Percentiles rank a stretch among this genome's conserved stretches.
phyloP scores from a whole-genome alignment of 2,113 vertebrate genomes.

The Sminthopsis crassicaudata region DNA sequence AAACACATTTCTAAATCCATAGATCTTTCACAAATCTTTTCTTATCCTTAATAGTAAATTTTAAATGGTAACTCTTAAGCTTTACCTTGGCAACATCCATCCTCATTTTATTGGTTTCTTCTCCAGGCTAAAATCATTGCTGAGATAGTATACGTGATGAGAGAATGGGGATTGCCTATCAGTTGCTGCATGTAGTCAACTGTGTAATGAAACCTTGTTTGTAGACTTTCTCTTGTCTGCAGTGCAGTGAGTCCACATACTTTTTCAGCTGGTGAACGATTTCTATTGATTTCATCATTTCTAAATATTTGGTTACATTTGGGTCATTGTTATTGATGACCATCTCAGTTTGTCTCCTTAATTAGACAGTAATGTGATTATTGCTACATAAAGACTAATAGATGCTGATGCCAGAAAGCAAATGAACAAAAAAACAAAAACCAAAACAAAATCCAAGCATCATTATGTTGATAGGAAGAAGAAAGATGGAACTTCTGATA shows the following conservation, averaged over 20 bases:
- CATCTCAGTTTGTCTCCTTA: accelerated
- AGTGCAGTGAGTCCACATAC: constrained; percentile 27
- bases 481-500: neutral
- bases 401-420: neutral
- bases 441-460: neutral
- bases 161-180: constrained; percentile 53
- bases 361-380: neutral
- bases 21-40: constrained; percentile 72
- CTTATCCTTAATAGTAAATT: constrained; percentile 73
- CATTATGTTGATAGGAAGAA: neutral
- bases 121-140: constrained; percentile 57
- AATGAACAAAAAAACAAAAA: too few relatives aligned
- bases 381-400: neutral
- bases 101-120: constrained; percentile 64
- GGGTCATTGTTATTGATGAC: neutral
- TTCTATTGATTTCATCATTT: constrained; percentile 15
- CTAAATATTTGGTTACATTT: constrained; percentile 32
- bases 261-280: neutral
- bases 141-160: constrained; percentile 66
- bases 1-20: constrained; percentile 75
- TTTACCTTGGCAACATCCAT: constrained; percentile 72
- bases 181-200: constrained; percentile 60
- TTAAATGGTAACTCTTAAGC: constrained; percentile 68
- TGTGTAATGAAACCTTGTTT: constrained; percentile 74
- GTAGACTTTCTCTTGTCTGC: constrained; percentile 63